Evolutionary conservation across 2,797 vertebrate species (phyloP), one percentile per base, ranked within the genome.

Genomic region (Odontamblyopus rebecca): DNA sequence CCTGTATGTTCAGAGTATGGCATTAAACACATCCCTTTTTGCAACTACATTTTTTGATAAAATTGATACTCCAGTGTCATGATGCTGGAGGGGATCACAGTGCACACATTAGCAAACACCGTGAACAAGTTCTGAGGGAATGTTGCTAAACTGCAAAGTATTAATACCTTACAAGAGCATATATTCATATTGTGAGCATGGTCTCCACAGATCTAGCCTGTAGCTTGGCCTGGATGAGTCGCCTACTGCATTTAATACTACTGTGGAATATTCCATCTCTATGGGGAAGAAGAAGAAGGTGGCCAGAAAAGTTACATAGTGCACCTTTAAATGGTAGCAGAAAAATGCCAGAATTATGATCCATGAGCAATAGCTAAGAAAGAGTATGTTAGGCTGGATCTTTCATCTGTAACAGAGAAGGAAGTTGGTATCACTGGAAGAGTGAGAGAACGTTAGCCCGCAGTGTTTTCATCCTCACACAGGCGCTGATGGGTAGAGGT

Each of bases 401-500:
- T 72, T 61, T 50, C 29, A 68, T 1, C 26, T 70, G 27, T 65
- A 73, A 72, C 62, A 60, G 50, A 75, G 69, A 69, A 65, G 50
- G 27, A 59, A 71, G 74, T 5, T 53, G 59, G 78, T 76, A 79
- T 81, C 67, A 72, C 50, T 53, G 75, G 76, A 84, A 76, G 76
- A 80, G 78, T 63, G 68, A 44, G 70, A 61, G 6, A 16, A 59
- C 53, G 19, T 80, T 84, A 76, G 86, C 88, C 87, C 2, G 81
- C 77, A 85, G 88, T 87, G 87, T 89, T 93, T 91, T 93, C 82
- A 87, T 86, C 91, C 89, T 87, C 87, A 87, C 90, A 87, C 85
- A 78, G 41, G 73, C 32, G 35, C 82, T 90, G 92, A 91, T 89
- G 88, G 88, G 90, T 90, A 79, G 86, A 91, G 86, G 85, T 84